Conservation (phyloP, 2,888 invertebrate genomes). For the Limnephilus marmoratus region DNA sequence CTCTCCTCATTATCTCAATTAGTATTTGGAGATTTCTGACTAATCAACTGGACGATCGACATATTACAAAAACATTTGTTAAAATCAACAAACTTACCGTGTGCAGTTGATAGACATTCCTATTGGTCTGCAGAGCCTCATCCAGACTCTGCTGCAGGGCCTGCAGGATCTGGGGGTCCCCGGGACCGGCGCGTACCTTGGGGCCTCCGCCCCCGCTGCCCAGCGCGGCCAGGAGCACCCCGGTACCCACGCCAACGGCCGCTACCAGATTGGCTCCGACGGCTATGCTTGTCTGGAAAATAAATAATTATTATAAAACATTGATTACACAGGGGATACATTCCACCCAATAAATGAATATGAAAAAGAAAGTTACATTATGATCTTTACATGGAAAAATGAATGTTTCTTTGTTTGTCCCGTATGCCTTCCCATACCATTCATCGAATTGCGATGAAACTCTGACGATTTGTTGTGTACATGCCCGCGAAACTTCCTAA, state of each 20-base stretch:
- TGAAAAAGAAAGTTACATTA: too few species aligned
- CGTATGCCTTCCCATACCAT: too few species aligned
- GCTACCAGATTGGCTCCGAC: slow-evolving; percentile 93
- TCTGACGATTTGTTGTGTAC: too few species aligned
- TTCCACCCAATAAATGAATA: too few species aligned
- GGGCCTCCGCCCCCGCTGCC: slow-evolving; percentile 81
- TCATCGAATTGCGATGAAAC: too few species aligned
- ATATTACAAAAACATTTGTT: neutral
- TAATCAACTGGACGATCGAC: too few species aligned
- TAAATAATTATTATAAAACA: too few species aligned
- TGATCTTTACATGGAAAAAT: too few species aligned
- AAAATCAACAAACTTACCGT: slow-evolving; percentile 45
- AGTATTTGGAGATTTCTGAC: too few species aligned
- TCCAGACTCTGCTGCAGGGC: slow-evolving; percentile 69
- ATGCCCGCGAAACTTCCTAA: too few species aligned
- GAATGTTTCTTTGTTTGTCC: too few species aligned
- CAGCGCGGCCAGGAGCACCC: slow-evolving; percentile 86
- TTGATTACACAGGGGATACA: neutral
- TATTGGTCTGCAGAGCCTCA: slow-evolving; percentile 69
- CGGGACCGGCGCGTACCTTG: slow-evolving; percentile 59
- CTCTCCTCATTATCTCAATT: too few species aligned
- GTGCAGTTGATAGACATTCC: slow-evolving; percentile 68
- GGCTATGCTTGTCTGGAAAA: slow-evolving; percentile 81
- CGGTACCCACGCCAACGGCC: slow-evolving; percentile 93
- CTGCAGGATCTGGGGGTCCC: slow-evolving; percentile 66